Conservation (phyloP, 64 coral and sea anemone genomes). For the Montipora cactus region DNA sequence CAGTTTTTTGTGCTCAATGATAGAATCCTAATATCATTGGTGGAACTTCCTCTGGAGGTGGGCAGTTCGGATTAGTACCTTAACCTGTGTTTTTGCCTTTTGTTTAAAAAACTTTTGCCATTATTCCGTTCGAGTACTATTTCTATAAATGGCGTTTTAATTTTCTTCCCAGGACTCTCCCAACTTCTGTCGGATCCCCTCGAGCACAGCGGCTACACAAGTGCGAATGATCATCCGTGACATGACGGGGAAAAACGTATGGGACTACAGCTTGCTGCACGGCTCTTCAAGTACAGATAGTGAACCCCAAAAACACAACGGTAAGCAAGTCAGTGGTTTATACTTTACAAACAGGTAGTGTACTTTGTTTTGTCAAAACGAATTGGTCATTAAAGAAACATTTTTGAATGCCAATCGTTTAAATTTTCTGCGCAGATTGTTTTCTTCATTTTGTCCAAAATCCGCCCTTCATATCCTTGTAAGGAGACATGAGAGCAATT, state of each 20-base stretch:
- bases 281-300: constrained; percentile 1
- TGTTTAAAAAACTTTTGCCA: too few species aligned
- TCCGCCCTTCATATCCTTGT: too few species aligned
- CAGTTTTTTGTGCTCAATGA: constrained; percentile 94
- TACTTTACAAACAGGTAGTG: too few species aligned
- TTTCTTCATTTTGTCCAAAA: too few species aligned
- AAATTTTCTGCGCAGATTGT: too few species aligned
- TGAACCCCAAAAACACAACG: constrained; percentile 40
- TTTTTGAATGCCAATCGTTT: too few species aligned
- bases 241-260: constrained; percentile 91
- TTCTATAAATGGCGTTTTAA: neutral
- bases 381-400: too few species aligned
- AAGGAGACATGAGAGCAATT: too few species aligned
- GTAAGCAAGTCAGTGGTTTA: neutral
- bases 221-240: constrained; percentile 84
- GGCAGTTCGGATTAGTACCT: neutral
- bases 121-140: neutral
- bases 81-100: neutral
- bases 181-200: constrained; percentile 4
- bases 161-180: constrained; percentile 25
- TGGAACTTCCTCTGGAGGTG: constrained; percentile 91
- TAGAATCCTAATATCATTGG: constrained; percentile 83
- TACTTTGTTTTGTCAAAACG: too few species aligned
- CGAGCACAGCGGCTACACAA: constrained; percentile 81
- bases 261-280: constrained; percentile 86